Conservation (phyloP, 2,888 invertebrate genomes). For the Patella depressa region DNA sequence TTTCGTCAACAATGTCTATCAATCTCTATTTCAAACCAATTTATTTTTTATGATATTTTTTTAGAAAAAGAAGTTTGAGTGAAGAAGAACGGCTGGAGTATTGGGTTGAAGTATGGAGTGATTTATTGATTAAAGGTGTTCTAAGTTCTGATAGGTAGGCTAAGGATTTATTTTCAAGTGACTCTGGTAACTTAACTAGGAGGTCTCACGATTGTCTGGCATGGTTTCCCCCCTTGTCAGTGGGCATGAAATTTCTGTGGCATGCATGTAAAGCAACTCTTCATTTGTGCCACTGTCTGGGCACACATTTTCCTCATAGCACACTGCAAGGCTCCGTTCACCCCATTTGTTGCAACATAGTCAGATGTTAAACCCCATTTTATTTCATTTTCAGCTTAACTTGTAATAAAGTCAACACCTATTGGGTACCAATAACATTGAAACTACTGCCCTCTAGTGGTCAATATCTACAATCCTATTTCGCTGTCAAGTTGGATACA, state of each 20-base stretch:
- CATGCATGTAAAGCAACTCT: neutral
- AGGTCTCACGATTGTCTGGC: too few species aligned
- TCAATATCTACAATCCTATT: slow-evolving; percentile 34
- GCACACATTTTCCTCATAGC: too few species aligned
- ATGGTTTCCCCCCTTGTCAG: too few species aligned
- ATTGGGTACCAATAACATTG: slow-evolving; percentile 63
- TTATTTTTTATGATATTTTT: neutral
- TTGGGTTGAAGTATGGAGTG: slow-evolving; percentile 48
- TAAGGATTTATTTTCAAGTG: neutral
- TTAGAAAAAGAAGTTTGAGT: neutral
- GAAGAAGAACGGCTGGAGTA: slow-evolving; percentile 15
- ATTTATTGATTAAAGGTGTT: slow-evolving; percentile 44
- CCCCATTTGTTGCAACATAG: too few species aligned
- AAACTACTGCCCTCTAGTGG: slow-evolving; percentile 51
- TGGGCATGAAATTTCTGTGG: neutral
- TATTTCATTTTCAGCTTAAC: slow-evolving; percentile 48
- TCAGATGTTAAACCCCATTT: neutral
- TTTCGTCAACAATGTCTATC: too few species aligned
- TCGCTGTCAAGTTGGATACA: slow-evolving; percentile 32
- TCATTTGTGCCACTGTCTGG: too few species aligned
- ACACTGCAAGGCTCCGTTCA: too few species aligned
- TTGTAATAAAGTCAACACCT: slow-evolving; percentile 58
- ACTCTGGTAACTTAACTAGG: too few species aligned
- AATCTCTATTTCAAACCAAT: too few species aligned
- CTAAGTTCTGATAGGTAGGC: slow-evolving; percentile 40